Percentiles rank a stretch among this genome's conserved stretches.
Conservation (phyloP, 2,797 vertebrate species). For the Pygocentrus nattereri region DNA sequence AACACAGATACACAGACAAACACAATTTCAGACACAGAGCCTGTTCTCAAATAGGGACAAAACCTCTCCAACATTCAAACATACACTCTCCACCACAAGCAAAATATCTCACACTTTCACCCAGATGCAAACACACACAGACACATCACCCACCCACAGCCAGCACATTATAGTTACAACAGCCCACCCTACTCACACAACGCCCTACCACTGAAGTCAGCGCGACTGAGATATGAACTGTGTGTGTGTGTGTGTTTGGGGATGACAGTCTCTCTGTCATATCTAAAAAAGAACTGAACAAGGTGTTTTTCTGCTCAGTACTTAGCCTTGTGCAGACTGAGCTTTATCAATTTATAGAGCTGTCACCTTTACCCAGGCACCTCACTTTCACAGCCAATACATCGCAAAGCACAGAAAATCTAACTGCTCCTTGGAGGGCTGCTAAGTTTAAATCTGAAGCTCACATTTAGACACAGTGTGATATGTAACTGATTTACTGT, state of each 20-base stretch:
- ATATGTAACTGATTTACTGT: slow-evolving; percentile 40
- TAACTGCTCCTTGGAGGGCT: slow-evolving; percentile 34
- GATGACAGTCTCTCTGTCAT: slow-evolving; percentile 35
- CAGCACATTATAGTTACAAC: slow-evolving; percentile 27
- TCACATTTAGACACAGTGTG: slow-evolving; percentile 34
- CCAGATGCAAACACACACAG: slow-evolving; percentile 11
- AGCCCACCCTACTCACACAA: slow-evolving; percentile 38
- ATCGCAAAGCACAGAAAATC: slow-evolving; percentile 43
- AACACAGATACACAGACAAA: background rate
- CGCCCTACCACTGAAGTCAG: slow-evolving; percentile 73
- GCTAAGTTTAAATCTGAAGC: slow-evolving; percentile 34
- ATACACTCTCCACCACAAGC: background rate
- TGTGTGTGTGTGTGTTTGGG: slow-evolving; percentile 29
- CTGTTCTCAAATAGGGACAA: background rate
- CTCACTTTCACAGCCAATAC: slow-evolving; percentile 52
- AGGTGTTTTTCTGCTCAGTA: slow-evolving; percentile 43
- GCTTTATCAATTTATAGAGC: slow-evolving; percentile 49
- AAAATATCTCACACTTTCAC: background rate
- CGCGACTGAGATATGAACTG: slow-evolving; percentile 71
- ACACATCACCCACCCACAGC: background rate
- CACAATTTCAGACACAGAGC: background rate
- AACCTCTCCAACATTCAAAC: background rate
- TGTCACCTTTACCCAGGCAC: slow-evolving; percentile 48
- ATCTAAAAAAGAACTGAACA: slow-evolving; percentile 41
- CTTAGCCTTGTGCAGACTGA: slow-evolving; percentile 30